These are phyloP conservation scores for Propithecus deckenii DNA, from an alignment of 2,797 vertebrate genomes.

Conservation along the genomic window DNA sequence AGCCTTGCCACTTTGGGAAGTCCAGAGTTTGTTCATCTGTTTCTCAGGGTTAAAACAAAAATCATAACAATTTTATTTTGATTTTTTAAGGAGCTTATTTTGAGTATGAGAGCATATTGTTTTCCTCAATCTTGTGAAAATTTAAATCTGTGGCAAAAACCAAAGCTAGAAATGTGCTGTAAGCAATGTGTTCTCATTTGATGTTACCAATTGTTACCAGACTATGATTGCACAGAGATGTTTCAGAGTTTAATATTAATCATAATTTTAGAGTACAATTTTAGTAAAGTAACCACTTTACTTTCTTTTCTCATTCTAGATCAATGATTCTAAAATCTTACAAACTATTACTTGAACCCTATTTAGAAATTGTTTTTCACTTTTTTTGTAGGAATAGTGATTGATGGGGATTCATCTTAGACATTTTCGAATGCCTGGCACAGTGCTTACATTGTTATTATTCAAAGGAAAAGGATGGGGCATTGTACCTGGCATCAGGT, in stretches of 20 bases:
- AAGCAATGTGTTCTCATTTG: conserved; percentile 12
- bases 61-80: background rate
- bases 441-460: background rate
- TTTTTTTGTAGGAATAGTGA: conserved; percentile 19
- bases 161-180: background rate
- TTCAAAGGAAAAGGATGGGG: background rate
- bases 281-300: background rate
- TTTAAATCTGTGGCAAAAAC: conserved; percentile 6
- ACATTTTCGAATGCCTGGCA: background rate
- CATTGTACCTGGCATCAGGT: background rate
- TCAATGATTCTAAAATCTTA: conserved; percentile 20
- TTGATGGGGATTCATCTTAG: background rate
- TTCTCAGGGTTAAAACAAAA: conserved; percentile 39
- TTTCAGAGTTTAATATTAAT: conserved; percentile 41
- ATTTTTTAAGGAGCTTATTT: background rate
- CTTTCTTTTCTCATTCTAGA: background rate
- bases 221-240: background rate
- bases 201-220: background rate
- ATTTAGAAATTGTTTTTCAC: conserved; percentile 23
- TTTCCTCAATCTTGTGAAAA: background rate
- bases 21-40: background rate
- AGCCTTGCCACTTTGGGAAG: background rate
- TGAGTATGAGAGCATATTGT: background rate
- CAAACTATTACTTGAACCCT: background rate
- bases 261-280: conserved; percentile 1